Conservation (phyloP, 2,888 invertebrate genomes). For the Dichetophora obliterata region DNA sequence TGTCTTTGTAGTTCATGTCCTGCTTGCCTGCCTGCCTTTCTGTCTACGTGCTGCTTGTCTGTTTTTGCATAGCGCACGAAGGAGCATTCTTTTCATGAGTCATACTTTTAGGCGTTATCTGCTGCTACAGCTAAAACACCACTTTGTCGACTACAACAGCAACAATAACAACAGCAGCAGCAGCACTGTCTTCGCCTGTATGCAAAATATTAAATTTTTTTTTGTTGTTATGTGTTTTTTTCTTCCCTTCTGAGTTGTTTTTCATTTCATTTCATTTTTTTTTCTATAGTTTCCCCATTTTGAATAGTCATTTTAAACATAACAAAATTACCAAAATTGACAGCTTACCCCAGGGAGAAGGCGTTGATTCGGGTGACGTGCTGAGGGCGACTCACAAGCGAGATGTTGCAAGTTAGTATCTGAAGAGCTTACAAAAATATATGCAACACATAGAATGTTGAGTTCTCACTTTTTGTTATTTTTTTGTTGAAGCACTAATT, state of each 20-base stretch:
- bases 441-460: background rate
- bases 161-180: background rate
- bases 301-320: constrained; percentile 34
- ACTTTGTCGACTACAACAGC: background rate
- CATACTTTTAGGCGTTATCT: constrained; percentile 26
- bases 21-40: background rate
- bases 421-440: background rate
- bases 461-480: background rate
- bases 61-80: background rate
- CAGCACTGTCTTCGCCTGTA: background rate
- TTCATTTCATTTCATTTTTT: background rate
- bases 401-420: background rate
- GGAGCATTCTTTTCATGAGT: constrained; percentile 2
- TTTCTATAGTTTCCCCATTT: background rate
- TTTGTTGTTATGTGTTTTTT: background rate
- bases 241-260: no score
- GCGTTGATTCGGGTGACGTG: background rate
- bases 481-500: background rate
- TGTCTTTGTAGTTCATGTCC: constrained; percentile 13
- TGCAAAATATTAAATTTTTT: background rate
- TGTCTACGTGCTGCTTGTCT: no score
- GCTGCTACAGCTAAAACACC: background rate
- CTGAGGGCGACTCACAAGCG: background rate
- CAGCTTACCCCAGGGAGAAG: constrained; percentile 2
- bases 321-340: constrained; percentile 37